A percentile compares a stretch with the other conserved stretches of the same genome.
Conservation (phyloP, 2,888 invertebrate genomes). For the Leptinotarsa juncta region DNA sequence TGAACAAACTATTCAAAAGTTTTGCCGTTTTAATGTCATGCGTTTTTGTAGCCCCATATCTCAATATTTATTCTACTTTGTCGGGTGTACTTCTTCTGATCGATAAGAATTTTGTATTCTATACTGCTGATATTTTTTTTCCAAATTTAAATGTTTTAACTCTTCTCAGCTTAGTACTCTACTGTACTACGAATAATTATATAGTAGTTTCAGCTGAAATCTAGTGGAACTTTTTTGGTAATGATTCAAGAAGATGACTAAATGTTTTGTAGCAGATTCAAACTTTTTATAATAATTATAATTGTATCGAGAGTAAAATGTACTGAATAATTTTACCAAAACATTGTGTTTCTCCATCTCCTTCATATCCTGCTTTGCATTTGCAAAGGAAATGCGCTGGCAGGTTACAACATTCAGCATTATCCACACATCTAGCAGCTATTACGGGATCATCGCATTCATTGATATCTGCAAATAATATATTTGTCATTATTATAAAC, state of each 20-base stretch:
- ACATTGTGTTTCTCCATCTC: conserved; percentile 90
- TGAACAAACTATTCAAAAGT: too few relatives aligned
- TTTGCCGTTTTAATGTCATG: too few relatives aligned
- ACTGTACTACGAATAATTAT: too few relatives aligned
- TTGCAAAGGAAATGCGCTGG: conserved; percentile 95
- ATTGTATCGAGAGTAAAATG: not conserved
- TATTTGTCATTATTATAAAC: conserved; percentile 1
- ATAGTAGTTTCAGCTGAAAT: too few relatives aligned
- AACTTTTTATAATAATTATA: conserved; percentile 1
- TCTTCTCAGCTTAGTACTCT: too few relatives aligned
- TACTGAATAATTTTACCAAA: conserved; percentile 70
- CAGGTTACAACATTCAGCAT: conserved; percentile 94
- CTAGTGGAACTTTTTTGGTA: too few relatives aligned
- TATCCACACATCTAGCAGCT: conserved; percentile 86
- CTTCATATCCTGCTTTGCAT: conserved; percentile 90
- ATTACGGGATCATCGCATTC: conserved; percentile 92
- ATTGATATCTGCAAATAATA: conserved; percentile 80
- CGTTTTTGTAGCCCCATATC: too few relatives aligned
- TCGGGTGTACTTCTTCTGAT: too few relatives aligned
- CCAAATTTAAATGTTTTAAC: too few relatives aligned
- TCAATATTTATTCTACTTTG: too few relatives aligned
- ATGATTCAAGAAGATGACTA: conserved; percentile 36
- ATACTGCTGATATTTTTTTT: too few relatives aligned
- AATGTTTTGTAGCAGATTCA: conserved; percentile 31
- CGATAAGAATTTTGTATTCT: too few relatives aligned